phyloP scores from a whole-genome alignment of 30 jellyfish, hydroid and myxozoan genomes.

The Hydra vulgaris region DNA sequence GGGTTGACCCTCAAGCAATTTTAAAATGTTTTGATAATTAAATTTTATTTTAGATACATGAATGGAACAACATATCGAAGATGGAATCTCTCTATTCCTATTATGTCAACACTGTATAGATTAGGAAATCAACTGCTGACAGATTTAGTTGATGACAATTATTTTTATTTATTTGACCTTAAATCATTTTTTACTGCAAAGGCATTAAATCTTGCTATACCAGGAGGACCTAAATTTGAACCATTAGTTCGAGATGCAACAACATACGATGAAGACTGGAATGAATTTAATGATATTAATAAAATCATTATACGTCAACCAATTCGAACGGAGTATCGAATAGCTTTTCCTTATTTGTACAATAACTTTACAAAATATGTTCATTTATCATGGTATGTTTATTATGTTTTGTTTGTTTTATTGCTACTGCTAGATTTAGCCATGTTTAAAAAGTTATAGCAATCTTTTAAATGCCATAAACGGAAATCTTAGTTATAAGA shows the following conservation, averaged over 20 bases:
- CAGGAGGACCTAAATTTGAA: constrained; percentile 99
- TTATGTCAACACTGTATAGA: constrained; percentile 79
- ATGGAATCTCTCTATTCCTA: constrained; percentile 81
- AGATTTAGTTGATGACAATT: constrained; percentile 88
- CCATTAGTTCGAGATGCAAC: constrained; percentile 89
- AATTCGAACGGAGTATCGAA: constrained; percentile 89
- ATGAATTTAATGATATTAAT: constrained; percentile 94
- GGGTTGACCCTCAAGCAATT: no score
- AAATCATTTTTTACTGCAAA: constrained; percentile 97
- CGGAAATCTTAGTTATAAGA: constrained; percentile 7
- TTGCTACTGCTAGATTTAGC: no score
- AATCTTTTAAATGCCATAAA: background rate
- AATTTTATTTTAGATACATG: constrained; percentile 43
- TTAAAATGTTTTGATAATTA: background rate
- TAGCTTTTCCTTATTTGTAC: constrained; percentile 95
- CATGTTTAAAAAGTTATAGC: background rate
- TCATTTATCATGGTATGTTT: constrained; percentile 79
- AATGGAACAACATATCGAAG: constrained; percentile 92
- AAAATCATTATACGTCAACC: constrained; percentile 96
- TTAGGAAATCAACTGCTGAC: constrained; percentile 95
- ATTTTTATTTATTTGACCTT: constrained; percentile 83
- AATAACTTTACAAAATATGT: constrained; percentile 90
- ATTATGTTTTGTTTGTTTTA: background rate
- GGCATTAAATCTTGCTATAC: constrained; percentile 94
- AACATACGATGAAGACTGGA: constrained; percentile 95